phyloP scores from a whole-genome alignment of 2,888 invertebrate genomes.

The Phengaris alcon region DNA sequence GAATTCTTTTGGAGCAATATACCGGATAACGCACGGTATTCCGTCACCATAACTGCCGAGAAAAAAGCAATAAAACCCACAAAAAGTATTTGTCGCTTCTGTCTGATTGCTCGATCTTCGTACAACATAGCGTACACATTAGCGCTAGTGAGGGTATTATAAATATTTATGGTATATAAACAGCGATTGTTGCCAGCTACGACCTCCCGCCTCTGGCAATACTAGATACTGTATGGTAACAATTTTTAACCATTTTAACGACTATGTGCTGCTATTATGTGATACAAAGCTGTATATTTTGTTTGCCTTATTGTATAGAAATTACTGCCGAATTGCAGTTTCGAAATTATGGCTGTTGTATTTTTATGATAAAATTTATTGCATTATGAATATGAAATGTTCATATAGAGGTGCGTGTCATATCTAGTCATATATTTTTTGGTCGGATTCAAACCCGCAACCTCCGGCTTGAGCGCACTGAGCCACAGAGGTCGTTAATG shows the following conservation, averaged over 20 bases:
- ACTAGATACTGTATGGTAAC: constrained; percentile 16
- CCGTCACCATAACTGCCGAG: too few relatives aligned
- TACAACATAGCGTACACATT: constrained; percentile 20
- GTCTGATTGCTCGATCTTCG: not conserved
- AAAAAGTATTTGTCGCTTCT: not conserved
- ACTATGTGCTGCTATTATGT: not conserved
- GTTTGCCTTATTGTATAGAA: not conserved
- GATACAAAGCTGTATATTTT: not conserved
- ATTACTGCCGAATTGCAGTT: not conserved
- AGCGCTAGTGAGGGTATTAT: constrained; percentile 18
- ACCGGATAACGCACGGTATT: too few relatives aligned
- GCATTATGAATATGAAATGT: too few relatives aligned
- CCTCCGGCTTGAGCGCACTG: too few relatives aligned
- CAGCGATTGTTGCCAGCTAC: constrained; percentile 21
- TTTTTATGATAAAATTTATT: too few relatives aligned
- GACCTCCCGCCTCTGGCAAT: constrained; percentile 5
- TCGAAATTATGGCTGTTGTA: not conserved
- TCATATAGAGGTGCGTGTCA: too few relatives aligned
- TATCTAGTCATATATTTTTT: too few relatives aligned
- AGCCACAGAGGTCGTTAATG: too few relatives aligned
- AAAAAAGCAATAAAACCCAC: not conserved
- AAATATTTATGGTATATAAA: constrained; percentile 22
- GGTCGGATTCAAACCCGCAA: too few relatives aligned
- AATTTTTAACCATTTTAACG: constrained; percentile 17
- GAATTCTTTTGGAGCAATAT: too few relatives aligned